Conservation (phyloP, 2,888 invertebrate species). For the Chrysopilus asiliformis region DNA sequence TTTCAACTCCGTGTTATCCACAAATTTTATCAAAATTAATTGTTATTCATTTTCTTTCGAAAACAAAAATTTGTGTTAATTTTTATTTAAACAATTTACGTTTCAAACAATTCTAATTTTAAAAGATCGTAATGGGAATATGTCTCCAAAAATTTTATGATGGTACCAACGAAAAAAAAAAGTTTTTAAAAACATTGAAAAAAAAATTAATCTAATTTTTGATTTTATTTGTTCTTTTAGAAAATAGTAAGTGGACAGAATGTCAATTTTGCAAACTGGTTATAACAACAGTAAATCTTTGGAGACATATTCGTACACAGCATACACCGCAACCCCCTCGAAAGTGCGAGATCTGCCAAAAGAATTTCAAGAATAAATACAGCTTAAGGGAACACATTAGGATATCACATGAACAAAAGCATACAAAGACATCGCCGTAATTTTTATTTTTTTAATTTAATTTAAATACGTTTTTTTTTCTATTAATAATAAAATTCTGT, state of each 20-base stretch:
- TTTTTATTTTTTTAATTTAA: not conserved
- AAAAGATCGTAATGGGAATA: no score
- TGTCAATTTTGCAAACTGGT: constrained; percentile 39
- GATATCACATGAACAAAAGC: constrained; percentile 36
- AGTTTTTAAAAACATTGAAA: not conserved
- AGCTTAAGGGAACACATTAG: constrained; percentile 36
- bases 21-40: no score
- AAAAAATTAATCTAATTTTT: no score
- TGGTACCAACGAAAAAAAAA: constrained; percentile 12
- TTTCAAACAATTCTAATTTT: no score
- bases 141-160: constrained; percentile 31
- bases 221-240: constrained; percentile 34
- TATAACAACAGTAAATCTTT: constrained; percentile 37
- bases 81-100: no score
- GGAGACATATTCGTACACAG: constrained; percentile 38
- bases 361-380: constrained; percentile 37
- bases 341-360: constrained; percentile 36
- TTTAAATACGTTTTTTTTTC: no score
- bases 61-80: no score
- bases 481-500: no score
- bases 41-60: no score
- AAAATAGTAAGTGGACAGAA: constrained; percentile 38
- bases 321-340: constrained; percentile 37
- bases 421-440: constrained; percentile 9
- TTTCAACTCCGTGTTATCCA: no score